phyloP scores from a whole-genome alignment of 2,888 invertebrate genomes.

The Hymenopus coronatus region DNA sequence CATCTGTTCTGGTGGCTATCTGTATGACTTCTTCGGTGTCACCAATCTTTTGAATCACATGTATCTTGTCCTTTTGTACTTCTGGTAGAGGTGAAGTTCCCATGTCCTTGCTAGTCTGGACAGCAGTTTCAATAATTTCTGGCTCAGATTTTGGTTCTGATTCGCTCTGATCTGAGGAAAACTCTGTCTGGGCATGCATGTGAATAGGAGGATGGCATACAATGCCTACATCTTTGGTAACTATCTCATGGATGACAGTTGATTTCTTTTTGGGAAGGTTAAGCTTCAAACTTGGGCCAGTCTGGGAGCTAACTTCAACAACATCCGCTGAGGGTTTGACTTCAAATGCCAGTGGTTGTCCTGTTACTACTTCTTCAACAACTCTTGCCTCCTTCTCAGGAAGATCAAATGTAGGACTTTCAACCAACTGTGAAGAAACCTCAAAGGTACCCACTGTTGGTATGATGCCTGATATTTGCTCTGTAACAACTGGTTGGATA shows the following conservation, averaged over 20 bases:
- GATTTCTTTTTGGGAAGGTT: background rate
- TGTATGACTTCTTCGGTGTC: conserved; percentile 69
- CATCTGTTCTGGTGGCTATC: conserved; percentile 59
- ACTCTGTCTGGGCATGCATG: conserved; percentile 18
- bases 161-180: conserved; percentile 26
- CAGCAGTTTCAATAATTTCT: conserved; percentile 38
- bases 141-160: conserved; percentile 15
- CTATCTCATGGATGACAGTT: background rate
- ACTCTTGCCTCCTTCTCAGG: background rate
- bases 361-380: background rate
- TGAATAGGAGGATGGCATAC: conserved; percentile 11
- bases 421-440: conserved; percentile 11
- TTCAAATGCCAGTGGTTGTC: background rate
- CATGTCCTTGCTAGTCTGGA: conserved; percentile 44
- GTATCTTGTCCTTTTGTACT: conserved; percentile 59
- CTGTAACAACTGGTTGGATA: background rate
- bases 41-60: conserved; percentile 61
- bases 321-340: background rate
- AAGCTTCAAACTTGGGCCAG: conserved; percentile 7
- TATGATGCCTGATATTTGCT: background rate
- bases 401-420: background rate
- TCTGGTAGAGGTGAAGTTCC: conserved; percentile 45
- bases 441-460: background rate
- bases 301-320: conserved; percentile 19
- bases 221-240: conserved; percentile 10